Conservation (phyloP, 1,140 invertebrate genomes). For the Drosophila yakuba region DNA sequence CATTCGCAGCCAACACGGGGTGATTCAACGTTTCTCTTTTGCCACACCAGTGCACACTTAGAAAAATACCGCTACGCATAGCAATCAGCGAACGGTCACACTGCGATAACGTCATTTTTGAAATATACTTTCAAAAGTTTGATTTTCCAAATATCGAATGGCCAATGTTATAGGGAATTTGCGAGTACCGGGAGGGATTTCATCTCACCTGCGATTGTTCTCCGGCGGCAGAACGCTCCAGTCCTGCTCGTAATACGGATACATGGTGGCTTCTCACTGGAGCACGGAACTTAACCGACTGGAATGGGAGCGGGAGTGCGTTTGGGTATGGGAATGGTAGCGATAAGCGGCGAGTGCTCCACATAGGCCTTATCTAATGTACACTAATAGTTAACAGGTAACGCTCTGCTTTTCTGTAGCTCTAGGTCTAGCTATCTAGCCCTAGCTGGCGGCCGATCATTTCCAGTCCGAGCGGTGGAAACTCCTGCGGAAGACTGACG, state of each 20-base stretch:
- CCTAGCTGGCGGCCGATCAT: conserved; percentile 4
- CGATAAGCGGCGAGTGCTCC: conserved; percentile 69
- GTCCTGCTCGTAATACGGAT: conserved; percentile 90
- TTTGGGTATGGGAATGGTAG: conserved; percentile 22
- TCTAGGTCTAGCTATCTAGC: background rate
- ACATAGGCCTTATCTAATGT: conserved; percentile 76
- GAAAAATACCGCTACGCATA: background rate
- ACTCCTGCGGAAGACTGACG: conserved; percentile 62
- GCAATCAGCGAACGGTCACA: conserved; percentile 15
- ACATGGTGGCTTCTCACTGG: conserved; percentile 85
- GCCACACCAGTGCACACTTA: background rate
- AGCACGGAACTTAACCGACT: conserved; percentile 45
- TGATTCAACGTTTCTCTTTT: conserved; percentile 27
- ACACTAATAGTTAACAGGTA: conserved; percentile 65
- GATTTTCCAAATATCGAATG: background rate
- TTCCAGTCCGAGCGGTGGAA: conserved; percentile 43
- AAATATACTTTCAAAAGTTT: conserved; percentile 17
- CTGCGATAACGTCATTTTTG: conserved; percentile 36
- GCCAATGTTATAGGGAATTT: background rate
- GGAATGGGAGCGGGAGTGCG: conserved; percentile 46
- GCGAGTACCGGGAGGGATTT: background rate
- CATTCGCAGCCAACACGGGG: background rate
- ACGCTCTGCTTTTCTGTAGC: conserved; percentile 28
- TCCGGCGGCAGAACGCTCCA: conserved; percentile 93
- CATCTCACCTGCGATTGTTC: conserved; percentile 90